Evolutionary conservation across 2,797 vertebrate species (phyloP), one percentile per base, ranked within the genome.

Genomic region (Botia kubotai): DNA sequence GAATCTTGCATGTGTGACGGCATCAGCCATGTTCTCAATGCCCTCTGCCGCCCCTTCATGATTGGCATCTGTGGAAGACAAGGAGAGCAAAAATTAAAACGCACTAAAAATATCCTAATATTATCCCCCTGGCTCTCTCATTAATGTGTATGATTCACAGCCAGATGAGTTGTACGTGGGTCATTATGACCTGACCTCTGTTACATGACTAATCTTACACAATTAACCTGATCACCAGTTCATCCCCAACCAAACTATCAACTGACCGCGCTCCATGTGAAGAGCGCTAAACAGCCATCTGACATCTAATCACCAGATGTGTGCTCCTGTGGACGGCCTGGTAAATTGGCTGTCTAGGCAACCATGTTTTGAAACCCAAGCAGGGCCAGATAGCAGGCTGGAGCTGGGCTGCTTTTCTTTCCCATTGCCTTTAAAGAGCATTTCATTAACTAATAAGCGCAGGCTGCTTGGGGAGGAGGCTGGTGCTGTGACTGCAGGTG

Each of bases 1-100:
- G 88, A 99, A 99, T 72, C 98, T 93, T 70, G 98, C 98, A 1
- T 99, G 98, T 16, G 98, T 99, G 90, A 99, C 97, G 4, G 98
- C 98, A 63, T 99, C 98, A 12, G 98, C 98, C 97, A 99, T 98
- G 92, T 99, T 99, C 92, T 99, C 98, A 75, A 98, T 99, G 83
- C 97, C 97, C 78, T 98, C 97, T 0, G 97, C 97, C 72, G 97
- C 97, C 74, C 96, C 96, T 84, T 98, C 97, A 93, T 98, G 97
- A 91, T 90, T 93, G 33, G 96, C 93, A 91, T 99, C 98, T 99
- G 89, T 63, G 87, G 70, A 87, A 84, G 87, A 79, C 14, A 84
- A 13, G 2, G 11, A 69, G 11, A 13, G 17, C 3, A 60, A 72
- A 72, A 29, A 52, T 36, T 68, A 29, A 75, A 72, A 75, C 66